These are phyloP conservation scores for Sinonovacula constricta DNA, from an alignment of 1,140 invertebrate species.

Conservation along the genomic window DNA sequence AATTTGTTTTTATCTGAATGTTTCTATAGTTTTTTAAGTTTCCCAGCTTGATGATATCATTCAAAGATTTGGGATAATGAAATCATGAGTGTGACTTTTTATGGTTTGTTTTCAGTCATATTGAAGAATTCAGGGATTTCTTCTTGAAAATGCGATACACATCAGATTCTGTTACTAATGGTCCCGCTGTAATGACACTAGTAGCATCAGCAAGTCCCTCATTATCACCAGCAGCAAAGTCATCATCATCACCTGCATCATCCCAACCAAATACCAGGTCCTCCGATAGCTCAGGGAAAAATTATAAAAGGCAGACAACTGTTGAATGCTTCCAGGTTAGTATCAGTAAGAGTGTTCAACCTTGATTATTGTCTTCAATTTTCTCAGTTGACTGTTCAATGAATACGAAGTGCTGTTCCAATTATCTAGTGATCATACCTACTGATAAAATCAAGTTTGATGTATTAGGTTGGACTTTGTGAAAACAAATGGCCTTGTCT, in stretches of 20 bases:
- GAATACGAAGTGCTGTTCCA: not conserved
- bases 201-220: conserved; percentile 1
- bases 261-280: no score
- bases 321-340: conserved; percentile 70
- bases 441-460: not conserved
- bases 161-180: conserved; percentile 53
- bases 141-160: conserved; percentile 60
- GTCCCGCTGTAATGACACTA: conserved; percentile 17
- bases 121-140: conserved; percentile 67
- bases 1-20: no score
- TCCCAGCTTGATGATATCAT: no score
- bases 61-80: no score
- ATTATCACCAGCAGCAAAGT: not conserved
- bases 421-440: not conserved
- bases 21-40: no score
- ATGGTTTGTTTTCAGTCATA: conserved; percentile 63
- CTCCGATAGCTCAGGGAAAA: no score
- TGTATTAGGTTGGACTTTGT: not conserved
- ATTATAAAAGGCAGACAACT: conserved; percentile 61
- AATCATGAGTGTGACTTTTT: no score
- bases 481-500: not conserved
- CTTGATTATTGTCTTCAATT: not conserved
- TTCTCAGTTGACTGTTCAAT: not conserved
- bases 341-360: not conserved
- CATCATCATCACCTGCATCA: not conserved